These are phyloP conservation scores for Procambarus clarkii DNA, from an alignment of 1,140 invertebrate genomes.

Conservation along the genomic window DNA sequence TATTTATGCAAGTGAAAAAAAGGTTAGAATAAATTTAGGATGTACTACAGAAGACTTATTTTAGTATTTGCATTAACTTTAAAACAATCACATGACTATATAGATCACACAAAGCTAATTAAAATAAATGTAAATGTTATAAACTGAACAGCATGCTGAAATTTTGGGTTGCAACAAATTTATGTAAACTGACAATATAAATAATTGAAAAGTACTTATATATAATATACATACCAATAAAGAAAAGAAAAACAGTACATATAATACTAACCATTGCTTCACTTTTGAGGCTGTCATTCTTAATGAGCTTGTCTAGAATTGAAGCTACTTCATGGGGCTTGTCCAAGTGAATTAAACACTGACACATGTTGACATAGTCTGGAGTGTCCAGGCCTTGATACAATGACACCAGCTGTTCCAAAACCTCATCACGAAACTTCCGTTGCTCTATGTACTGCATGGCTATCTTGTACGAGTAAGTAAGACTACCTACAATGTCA, in stretches of 20 bases:
- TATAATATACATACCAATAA: slow-evolving; percentile 12
- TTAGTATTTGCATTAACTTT: too few relatives aligned
- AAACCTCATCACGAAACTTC: slow-evolving; percentile 91
- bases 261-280: slow-evolving; percentile 76
- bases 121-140: too few relatives aligned
- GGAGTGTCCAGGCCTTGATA: slow-evolving; percentile 82
- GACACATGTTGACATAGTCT: slow-evolving; percentile 81
- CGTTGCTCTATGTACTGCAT: slow-evolving; percentile 97
- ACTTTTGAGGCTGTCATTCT: slow-evolving; percentile 74
- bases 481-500: slow-evolving; percentile 92
- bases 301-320: slow-evolving; percentile 91
- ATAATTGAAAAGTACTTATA: too few relatives aligned
- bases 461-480: slow-evolving; percentile 95
- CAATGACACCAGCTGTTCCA: slow-evolving; percentile 91
- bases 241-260: slow-evolving; percentile 47
- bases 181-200: too few relatives aligned
- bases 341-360: slow-evolving; percentile 97
- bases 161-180: too few relatives aligned
- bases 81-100: too few relatives aligned
- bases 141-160: too few relatives aligned
- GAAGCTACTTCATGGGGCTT: slow-evolving; percentile 93
- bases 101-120: too few relatives aligned
- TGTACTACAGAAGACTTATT: too few relatives aligned
- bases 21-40: too few relatives aligned
- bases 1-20: too few relatives aligned